A percentile compares a stretch with the other conserved stretches of the same genome.
Evolutionary conservation across 37 sponge, comb jelly and placozoan genomes (phyloP).

Genomic region (Cliona cf. orientalis): DNA sequence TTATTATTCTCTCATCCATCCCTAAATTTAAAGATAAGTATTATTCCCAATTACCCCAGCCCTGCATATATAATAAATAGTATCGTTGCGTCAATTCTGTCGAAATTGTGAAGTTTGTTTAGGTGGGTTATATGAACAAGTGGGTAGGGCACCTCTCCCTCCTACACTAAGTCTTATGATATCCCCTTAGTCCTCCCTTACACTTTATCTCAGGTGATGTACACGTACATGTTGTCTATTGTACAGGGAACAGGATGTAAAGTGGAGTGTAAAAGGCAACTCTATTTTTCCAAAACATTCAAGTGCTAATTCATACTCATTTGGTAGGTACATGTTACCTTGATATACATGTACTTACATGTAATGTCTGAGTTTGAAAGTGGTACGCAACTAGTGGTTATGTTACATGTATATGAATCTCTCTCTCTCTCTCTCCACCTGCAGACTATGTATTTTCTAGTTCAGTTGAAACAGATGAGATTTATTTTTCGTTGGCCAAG

Average conservation of each 20-base stretch:
- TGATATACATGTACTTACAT: background rate
- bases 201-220: background rate
- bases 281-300: background rate
- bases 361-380: background rate
- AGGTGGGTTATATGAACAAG: background rate
- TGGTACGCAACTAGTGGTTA: background rate
- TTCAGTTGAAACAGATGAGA: slow-evolving; percentile 9
- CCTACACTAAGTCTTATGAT: too few species aligned
- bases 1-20: background rate
- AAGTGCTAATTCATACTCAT: background rate
- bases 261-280: background rate
- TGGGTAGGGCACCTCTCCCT: too few species aligned
- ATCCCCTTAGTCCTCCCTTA: background rate
- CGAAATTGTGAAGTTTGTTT: too few species aligned
- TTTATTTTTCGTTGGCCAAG: slow-evolving; percentile 54
- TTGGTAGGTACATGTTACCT: background rate
- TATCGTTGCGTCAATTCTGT: too few species aligned
- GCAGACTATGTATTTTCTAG: slow-evolving; percentile 72
- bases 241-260: background rate
- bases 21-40: too few species aligned
- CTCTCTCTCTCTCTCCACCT: background rate
- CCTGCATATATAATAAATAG: too few species aligned
- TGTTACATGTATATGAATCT: background rate
- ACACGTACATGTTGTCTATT: background rate
- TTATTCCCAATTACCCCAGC: too few species aligned